Conservation (phyloP, 2,888 invertebrate genomes). For the Coleophora deauratella region DNA sequence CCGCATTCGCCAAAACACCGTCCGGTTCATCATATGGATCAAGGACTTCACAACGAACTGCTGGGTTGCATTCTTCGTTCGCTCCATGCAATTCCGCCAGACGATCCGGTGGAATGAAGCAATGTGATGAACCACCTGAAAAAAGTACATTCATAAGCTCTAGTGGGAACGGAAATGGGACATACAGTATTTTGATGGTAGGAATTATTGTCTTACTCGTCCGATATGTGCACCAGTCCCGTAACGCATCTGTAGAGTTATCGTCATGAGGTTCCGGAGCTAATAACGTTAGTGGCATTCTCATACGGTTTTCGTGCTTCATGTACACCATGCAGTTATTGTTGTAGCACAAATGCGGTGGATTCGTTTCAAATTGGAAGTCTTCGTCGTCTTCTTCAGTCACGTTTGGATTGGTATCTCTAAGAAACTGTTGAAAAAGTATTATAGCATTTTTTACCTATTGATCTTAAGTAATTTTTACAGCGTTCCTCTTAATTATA, state of each 20-base stretch:
- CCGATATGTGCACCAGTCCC: slow-evolving; percentile 78
- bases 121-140: slow-evolving; percentile 58
- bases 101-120: slow-evolving; percentile 75
- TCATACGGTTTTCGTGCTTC: slow-evolving; percentile 46
- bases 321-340: slow-evolving; percentile 60
- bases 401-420: slow-evolving; percentile 14
- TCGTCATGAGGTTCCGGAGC: slow-evolving; percentile 44
- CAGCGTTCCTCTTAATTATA: too few species aligned
- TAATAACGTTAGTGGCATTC: slow-evolving; percentile 46
- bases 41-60: slow-evolving; percentile 80
- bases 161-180: too few species aligned
- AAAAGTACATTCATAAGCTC: not conserved
- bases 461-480: too few species aligned
- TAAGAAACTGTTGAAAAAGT: not conserved
- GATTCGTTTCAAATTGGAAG: slow-evolving; percentile 41
- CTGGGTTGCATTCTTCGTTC: slow-evolving; percentile 73
- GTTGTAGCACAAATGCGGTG: slow-evolving; percentile 59
- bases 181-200: too few species aligned
- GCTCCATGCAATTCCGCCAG: slow-evolving; percentile 40
- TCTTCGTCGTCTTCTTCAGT: slow-evolving; percentile 39
- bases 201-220: slow-evolving; percentile 41
- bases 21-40: slow-evolving; percentile 80
- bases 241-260: slow-evolving; percentile 38
- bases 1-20: slow-evolving; percentile 79
- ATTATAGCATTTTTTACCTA: not conserved